A percentile compares a stretch with the other conserved stretches of the same genome.
phyloP scores from a whole-genome alignment of 2,888 invertebrate genomes.

The Drosophila neonasuta region DNA sequence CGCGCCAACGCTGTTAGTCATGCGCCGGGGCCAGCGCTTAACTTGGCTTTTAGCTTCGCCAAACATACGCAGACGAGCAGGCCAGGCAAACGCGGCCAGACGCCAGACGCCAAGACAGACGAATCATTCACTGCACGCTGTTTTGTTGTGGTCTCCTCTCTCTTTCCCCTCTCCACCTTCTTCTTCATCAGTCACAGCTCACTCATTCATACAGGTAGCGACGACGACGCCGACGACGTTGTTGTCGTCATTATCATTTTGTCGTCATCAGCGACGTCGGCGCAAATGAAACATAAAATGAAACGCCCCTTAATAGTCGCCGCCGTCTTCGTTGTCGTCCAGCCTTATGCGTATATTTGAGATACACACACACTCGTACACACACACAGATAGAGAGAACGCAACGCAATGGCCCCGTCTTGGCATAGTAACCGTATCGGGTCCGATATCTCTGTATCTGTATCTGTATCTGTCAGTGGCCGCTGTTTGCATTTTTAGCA shows the following conservation, averaged over 20 bases:
- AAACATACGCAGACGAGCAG: constrained; percentile 46
- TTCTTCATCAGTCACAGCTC: constrained; percentile 40
- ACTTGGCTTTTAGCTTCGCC: constrained; percentile 66
- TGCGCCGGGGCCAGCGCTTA: constrained; percentile 68
- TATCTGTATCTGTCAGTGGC: constrained; percentile 54
- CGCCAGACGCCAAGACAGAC: constrained; percentile 45
- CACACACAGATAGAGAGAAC: neutral
- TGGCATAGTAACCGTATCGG: constrained; percentile 67
- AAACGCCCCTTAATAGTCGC: constrained; percentile 77
- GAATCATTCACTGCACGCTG: constrained; percentile 69
- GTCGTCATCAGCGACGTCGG: constrained; percentile 74
- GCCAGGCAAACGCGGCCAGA: constrained; percentile 31
- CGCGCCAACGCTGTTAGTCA: constrained; percentile 75
- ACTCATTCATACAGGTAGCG: constrained; percentile 76
- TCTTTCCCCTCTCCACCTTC: constrained; percentile 1
- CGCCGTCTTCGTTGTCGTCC: constrained; percentile 33
- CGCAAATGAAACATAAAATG: constrained; percentile 79
- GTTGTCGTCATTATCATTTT: constrained; percentile 74
- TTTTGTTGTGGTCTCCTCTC: constrained; percentile 14
- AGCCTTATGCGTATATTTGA: constrained; percentile 70
- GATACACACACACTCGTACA: constrained; percentile 47
- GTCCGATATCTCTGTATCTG: constrained; percentile 50
- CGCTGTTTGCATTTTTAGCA: constrained; percentile 75
- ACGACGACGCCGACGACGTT: constrained; percentile 34
- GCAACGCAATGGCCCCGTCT: constrained; percentile 42